Base-by-base conservation (phyloP, 2,888 invertebrate genomes). In the Melieria picta region DNA sequence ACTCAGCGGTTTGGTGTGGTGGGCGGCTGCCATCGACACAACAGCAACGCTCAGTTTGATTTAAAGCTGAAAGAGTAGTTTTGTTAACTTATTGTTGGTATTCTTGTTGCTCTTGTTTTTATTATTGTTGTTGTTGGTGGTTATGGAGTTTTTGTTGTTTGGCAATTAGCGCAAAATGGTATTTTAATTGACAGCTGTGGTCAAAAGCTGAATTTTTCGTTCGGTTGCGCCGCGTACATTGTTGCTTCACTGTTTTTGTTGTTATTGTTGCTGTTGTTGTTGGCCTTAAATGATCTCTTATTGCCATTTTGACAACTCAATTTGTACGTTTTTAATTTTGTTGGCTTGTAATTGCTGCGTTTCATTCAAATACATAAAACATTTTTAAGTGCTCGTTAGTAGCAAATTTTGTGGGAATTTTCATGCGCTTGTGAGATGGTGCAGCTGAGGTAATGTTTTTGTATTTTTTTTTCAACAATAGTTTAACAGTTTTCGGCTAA, bases 171-270 rank as follows among this genome's bases (percentile, higher is more conserved):
- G 74, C 75, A 65, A 78, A 81, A 80, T 79, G 80, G 77, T 77
- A 77, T 80, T 81, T 79, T 81, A 82, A 81, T 81, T 81, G 82
- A 81, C 75, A 80, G 79, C 78, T 80, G 77, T 72, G 78, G 78
- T 76, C 75, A 64, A 60, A 50, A 13, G 30, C 30, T 30, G 30
- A 30, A 30, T 30, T 30, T 30, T 30, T 30, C 30, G 30, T 30
- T 30, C 30, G 3, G 30, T 30, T 30, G 30, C 30, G 30, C 30
- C 1, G 30, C 30, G 30, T 30, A 30, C 30, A 30, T 30, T 30
- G 30, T 30, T 30, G 30, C 3, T 65, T 57, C 57, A 50, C 46
- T 50, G 57, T 48, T 62, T 69, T 50, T 50, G 52, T 50, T 50
- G 47, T 16, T 30, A 7, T 4, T 61, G 7, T 61, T 13, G 7